Percentiles rank a stretch among this genome's conserved stretches.
Evolutionary conservation across 2,113 vertebrate species (phyloP).

Genomic region (Chlamydotis undulata): DNA sequence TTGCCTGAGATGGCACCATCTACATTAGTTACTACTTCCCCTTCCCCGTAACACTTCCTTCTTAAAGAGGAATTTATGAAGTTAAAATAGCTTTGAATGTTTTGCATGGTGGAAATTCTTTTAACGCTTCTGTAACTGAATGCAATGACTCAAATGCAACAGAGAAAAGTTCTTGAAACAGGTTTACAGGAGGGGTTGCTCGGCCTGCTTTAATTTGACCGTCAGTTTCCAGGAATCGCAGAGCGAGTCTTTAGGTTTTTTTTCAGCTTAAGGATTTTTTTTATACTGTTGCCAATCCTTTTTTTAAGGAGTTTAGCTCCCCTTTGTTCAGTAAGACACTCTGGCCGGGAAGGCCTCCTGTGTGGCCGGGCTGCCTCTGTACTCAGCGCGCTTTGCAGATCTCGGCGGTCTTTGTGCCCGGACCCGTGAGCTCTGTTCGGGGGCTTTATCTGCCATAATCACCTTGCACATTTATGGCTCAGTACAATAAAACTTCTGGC

Average conservation of each 20-base stretch:
- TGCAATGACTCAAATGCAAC: background rate
- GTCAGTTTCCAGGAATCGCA: background rate
- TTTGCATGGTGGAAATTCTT: background rate
- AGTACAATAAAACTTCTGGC: background rate
- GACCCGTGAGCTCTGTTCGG: background rate
- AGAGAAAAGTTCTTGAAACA: background rate
- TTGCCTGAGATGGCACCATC: background rate
- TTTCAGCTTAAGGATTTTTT: background rate
- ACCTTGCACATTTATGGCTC: background rate
- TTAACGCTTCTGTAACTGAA: background rate
- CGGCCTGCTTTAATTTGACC: background rate
- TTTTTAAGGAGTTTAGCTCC: background rate
- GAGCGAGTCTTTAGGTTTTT: background rate
- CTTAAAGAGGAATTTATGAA: background rate
- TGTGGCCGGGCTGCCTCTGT: background rate
- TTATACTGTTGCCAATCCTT: background rate
- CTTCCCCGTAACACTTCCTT: background rate
- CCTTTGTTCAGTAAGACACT: background rate
- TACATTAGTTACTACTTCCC: background rate
- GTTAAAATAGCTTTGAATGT: background rate
- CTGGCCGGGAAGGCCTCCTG: background rate
- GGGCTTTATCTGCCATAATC: background rate
- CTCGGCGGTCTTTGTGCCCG: rapidly evolving
- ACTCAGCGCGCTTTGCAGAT: background rate
- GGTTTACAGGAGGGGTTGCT: background rate